phyloP scores from a whole-genome alignment of 1,140 invertebrate species.

The Acarapis woodi region DNA sequence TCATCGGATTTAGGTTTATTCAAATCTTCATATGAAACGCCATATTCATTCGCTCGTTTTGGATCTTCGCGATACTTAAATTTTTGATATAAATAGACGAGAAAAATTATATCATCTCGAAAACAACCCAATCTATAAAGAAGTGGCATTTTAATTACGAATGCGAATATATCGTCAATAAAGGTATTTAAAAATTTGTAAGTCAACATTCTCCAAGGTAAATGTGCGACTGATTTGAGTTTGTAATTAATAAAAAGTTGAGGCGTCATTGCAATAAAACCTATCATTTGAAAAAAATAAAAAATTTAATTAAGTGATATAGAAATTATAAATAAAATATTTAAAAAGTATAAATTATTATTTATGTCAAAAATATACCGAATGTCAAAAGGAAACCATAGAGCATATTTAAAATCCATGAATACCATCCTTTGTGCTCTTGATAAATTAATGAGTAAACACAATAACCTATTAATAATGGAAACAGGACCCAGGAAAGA shows the following conservation, averaged over 20 bases:
- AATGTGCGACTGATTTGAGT: constrained; percentile 87
- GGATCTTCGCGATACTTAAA: constrained; percentile 93
- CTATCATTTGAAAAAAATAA: constrained; percentile 16
- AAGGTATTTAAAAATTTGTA: constrained; percentile 99
- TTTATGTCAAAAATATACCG: constrained; percentile 23
- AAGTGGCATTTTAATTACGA: constrained; percentile 98
- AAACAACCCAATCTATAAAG: constrained; percentile 79
- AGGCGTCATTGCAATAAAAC: constrained; percentile 99
- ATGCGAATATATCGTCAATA: constrained; percentile 98
- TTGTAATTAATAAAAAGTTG: constrained; percentile 99
- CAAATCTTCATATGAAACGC: constrained; percentile 28
- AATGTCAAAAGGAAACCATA: constrained; percentile 96
- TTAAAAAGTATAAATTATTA: not conserved
- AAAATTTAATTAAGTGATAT: constrained; percentile 5
- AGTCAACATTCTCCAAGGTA: constrained; percentile 97
- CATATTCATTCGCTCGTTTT: constrained; percentile 82
- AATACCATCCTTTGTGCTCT: constrained; percentile 96
- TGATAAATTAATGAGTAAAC: constrained; percentile 86
- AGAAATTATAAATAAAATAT: not conserved
- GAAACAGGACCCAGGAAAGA: constrained; percentile 79
- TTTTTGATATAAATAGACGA: constrained; percentile 90
- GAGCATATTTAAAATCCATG: constrained; percentile 55
- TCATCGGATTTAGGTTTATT: no score
- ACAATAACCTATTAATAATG: constrained; percentile 64
- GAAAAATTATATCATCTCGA: constrained; percentile 91